Evolutionary conservation across 2,113 vertebrate genomes (phyloP).

Genomic region (Tychaedon coryphoeus): DNA sequence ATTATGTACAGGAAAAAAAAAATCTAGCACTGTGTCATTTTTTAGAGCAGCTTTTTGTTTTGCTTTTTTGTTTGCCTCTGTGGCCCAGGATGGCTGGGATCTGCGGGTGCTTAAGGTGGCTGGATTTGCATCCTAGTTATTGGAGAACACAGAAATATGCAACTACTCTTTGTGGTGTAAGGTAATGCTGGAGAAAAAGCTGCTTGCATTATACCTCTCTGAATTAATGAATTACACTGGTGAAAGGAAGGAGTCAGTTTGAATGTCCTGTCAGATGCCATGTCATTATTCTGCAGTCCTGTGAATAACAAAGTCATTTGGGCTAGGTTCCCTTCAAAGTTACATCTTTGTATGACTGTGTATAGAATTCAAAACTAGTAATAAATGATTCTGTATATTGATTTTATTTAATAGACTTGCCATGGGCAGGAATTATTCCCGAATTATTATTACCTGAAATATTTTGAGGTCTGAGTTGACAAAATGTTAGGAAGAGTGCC

Average conservation of each 20-base stretch:
- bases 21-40: background rate
- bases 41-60: background rate
- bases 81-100: background rate
- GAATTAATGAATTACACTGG: background rate
- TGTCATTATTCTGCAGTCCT: background rate
- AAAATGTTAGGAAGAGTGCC: background rate
- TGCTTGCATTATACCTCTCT: background rate
- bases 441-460: background rate
- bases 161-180: background rate
- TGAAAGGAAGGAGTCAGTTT: background rate
- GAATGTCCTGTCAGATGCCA: background rate
- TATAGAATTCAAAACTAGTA: background rate
- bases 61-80: background rate
- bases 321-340: background rate
- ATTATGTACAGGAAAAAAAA: background rate
- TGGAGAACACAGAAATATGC: background rate
- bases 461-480: background rate
- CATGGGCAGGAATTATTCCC: background rate
- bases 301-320: background rate
- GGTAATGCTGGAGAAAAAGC: background rate
- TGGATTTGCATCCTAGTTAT: background rate
- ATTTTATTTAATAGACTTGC: conserved; percentile 17
- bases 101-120: fast-evolving
- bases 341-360: background rate
- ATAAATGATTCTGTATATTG: background rate